Evolutionary conservation across 64 coral and sea anemone genomes (phyloP).

Genomic region (Pocillopora damicornis): DNA sequence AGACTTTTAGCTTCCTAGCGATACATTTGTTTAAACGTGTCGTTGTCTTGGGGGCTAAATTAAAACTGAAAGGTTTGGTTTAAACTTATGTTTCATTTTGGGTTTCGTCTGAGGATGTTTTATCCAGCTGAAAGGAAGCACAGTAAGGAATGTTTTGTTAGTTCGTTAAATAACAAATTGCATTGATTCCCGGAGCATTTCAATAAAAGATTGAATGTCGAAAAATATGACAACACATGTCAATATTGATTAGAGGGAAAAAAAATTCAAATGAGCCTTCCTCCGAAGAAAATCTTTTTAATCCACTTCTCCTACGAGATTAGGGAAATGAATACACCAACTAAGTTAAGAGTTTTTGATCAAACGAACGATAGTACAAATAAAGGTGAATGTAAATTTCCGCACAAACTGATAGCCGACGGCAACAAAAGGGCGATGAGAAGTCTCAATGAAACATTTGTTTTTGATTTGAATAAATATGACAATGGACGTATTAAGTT

Average conservation of each 20-base stretch:
- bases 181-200: not conserved
- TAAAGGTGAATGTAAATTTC: not conserved
- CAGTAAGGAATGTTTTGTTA: not conserved
- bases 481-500: not conserved
- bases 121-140: not conserved
- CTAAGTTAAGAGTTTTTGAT: not conserved
- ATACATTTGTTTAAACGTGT: no score
- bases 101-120: not conserved
- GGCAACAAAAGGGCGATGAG: not conserved
- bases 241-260: not conserved
- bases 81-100: not conserved
- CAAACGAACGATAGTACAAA: not conserved
- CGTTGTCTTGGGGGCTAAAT: no score
- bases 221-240: not conserved
- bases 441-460: not conserved
- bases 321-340: not conserved
- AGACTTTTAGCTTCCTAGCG: no score
- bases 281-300: not conserved
- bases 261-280: not conserved
- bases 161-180: not conserved
- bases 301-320: not conserved
- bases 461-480: not conserved
- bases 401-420: not conserved
- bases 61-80: no score
- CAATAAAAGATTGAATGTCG: not conserved